These are phyloP conservation scores for Rhimphoctona megacephalus DNA, from an alignment of 2,888 invertebrate species.

Conservation along the genomic window DNA sequence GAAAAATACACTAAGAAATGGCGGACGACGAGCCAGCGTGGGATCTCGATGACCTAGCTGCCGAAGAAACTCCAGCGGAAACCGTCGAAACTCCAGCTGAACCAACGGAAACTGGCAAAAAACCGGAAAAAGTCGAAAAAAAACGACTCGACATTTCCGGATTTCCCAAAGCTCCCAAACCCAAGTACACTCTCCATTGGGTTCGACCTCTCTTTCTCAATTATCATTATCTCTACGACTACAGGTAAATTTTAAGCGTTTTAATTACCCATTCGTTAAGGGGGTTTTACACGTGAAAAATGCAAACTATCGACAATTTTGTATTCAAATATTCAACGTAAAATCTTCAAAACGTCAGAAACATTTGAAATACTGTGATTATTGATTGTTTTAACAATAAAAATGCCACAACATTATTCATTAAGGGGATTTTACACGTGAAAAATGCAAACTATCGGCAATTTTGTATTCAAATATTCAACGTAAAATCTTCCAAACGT, in stretches of 20 bases:
- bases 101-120: slow-evolving; percentile 83
- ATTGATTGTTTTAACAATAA: no score
- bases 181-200: slow-evolving; percentile 93
- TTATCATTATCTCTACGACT: slow-evolving; percentile 93
- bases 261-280: background rate
- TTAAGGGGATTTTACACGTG: background rate
- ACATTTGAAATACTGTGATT: no score
- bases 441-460: background rate
- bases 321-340: no score
- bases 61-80: slow-evolving; percentile 79
- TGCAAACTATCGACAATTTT: no score
- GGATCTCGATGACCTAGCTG: slow-evolving; percentile 52
- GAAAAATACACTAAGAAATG: slow-evolving; percentile 37
- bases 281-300: background rate
- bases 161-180: slow-evolving; percentile 87
- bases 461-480: no score
- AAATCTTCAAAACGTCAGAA: no score
- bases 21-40: slow-evolving; percentile 69
- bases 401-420: background rate
- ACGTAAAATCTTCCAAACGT: no score
- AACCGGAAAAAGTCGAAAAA: slow-evolving; percentile 75
- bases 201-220: slow-evolving; percentile 93
- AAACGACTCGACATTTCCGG: slow-evolving; percentile 80
- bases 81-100: slow-evolving; percentile 85
- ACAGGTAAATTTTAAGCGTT: slow-evolving; percentile 84